Conservation (phyloP, 1,140 invertebrate species). For the Coboldia fuscipes region DNA sequence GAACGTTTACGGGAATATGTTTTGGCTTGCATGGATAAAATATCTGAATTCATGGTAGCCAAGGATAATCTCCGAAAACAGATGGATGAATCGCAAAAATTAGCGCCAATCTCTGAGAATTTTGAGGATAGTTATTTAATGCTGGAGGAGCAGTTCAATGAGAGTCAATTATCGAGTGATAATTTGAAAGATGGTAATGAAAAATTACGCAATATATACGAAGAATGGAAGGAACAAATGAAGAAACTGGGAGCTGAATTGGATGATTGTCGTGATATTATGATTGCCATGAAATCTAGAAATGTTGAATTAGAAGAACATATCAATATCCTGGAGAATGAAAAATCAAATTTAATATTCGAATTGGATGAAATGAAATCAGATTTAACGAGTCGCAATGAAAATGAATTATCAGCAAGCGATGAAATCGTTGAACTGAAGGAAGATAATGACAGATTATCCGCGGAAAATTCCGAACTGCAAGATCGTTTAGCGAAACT, state of each 20-base stretch:
- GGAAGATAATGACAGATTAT: conserved; percentile 13
- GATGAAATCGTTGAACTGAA: conserved; percentile 19
- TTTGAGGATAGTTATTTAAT: conserved; percentile 37
- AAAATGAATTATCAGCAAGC: too few relatives aligned
- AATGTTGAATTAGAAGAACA: conserved; percentile 7
- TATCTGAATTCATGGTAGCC: conserved; percentile 38
- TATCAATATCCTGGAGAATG: conserved; percentile 8
- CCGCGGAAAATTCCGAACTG: conserved; percentile 18
- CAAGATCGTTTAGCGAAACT: too few relatives aligned
- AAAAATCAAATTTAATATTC: conserved; percentile 12
- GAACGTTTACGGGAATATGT: conserved; percentile 12
- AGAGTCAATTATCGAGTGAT: conserved; percentile 25
- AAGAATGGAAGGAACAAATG: conserved; percentile 22
- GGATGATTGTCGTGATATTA: conserved; percentile 14
- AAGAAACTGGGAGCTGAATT: conserved; percentile 19
- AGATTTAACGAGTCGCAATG: conserved; percentile 24
- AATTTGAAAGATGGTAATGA: conserved; percentile 25
- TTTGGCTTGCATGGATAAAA: conserved; percentile 21
- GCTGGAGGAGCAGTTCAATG: conserved; percentile 34
- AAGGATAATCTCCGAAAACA: conserved; percentile 38
- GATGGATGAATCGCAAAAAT: conserved; percentile 32
- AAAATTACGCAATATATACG: conserved; percentile 16
- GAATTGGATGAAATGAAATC: conserved; percentile 21
- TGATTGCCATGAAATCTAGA: conserved; percentile 1
- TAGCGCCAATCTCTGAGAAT: conserved; percentile 40